Evolutionary conservation across 23 tunicate species (phyloP), one percentile per base, ranked within the genome.

Genomic region (Corella eumyota): DNA sequence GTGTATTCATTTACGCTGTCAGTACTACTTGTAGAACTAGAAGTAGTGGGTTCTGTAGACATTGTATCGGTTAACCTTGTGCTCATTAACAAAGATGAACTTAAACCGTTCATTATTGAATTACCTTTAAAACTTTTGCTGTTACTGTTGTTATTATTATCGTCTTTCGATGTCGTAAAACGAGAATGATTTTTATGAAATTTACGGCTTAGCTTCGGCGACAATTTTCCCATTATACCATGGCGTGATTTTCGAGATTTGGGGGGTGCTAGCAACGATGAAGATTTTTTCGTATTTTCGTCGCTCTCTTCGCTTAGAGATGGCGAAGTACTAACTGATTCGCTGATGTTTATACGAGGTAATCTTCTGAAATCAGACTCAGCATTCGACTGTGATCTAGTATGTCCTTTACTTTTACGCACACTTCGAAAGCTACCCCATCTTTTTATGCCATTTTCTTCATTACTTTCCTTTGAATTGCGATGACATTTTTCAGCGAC

Each of bases 261-360:
- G 44, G 61, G 28, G 44, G 30, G 56, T 38, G 57, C 23, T 30
- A 30, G 20, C 30, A 22, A 0, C 33, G 57, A 19, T 36, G 38
- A 15, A 55, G 53, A 24, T 36, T 27, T 28, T 34, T 62, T 49
- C 25, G 33, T 24, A 59, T 70, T 60, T 44, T 75, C 82, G 56
- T 67, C 34, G 27, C 75, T 83, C 34, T 84, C 94, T 27, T 84
- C 94, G 32, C 94, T 84, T 0, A 47, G 31, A n/a, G 60, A 37
- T 13, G 77, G 71, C 24, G 81, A n/a, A n/a, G n/a, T n/a, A n/a
- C n/a, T 66, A 32, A 29, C 67, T 36, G 69, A 62, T n/a, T 20
- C 53, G 17, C 77, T 66, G 23, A 25, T 51, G 23, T n/a, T 19
- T 51, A 6, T 6, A 19, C 6, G 23, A 9, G 57, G 57, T 51